Base-by-base conservation (phyloP, 2,888 invertebrate species). In the Heterodera filipjevi region DNA sequence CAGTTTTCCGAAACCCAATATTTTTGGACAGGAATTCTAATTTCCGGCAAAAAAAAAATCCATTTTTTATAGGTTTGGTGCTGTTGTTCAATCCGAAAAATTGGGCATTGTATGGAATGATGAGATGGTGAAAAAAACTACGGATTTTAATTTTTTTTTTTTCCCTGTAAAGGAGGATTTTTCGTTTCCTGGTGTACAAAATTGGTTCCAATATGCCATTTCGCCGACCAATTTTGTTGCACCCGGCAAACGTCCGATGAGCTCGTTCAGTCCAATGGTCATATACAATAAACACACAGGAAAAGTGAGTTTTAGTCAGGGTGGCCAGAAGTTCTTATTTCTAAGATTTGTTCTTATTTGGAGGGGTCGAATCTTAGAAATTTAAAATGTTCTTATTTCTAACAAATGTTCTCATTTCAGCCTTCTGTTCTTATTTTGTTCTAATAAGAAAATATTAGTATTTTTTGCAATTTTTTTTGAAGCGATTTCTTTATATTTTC, bases 91-190 rank as follows among this genome's bases (percentile, higher is more conserved):
- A 0, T 95, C 95, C 0, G 89, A 89, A 44, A 92, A 92, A 77
- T 94, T 95, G 0, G 97, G 96, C 0, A 94, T 98, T 27, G 91
- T 97, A n/a, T 93, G 95, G 90, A 95, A 95, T 90, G 93, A 94
- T 86, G 93, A 94, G 88, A 95, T 95, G 95, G 81, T 70, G 27
- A 59, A 59, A n/a, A 59, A 10, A 10, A 59, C 8, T 59, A 27
- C n/a, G 8, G 6, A 6, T 59, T 59, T 59, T 27, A 59, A 27
- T 59, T 59, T 3, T 10, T 6, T 27, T n/a, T 59, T 27, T 27
- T 22, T 59, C 10, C 27, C 6, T 59, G n/a, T 59, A 8, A 14
- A 39, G 44, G 94, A 95, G 87, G 95, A 95, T 89, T 98, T 97
- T 90, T 93, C 94, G 0, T 92, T 93, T 3, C 93, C 94, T 0